phyloP scores from a whole-genome alignment of 64 coral and sea anemone genomes.

The Astreopora myriophthalma region DNA sequence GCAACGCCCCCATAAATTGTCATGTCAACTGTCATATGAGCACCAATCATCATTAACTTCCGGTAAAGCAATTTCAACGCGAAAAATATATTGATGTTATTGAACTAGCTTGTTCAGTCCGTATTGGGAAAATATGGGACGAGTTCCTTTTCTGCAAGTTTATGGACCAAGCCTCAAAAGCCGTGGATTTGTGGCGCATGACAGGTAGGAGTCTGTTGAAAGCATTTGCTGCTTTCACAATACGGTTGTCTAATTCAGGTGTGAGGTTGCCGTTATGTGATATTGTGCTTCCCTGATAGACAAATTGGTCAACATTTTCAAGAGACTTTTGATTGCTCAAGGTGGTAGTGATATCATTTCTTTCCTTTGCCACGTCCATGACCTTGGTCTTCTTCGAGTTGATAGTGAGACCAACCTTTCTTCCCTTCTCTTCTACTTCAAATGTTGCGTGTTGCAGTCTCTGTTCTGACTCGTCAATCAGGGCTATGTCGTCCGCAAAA shows the following conservation, averaged over 20 bases:
- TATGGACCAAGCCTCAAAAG: too few relatives aligned
- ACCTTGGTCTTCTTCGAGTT: conserved; percentile 50
- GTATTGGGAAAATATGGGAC: too few relatives aligned
- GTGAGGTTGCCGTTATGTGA: conserved; percentile 16
- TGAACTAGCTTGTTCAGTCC: too few relatives aligned
- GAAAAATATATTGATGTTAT: too few relatives aligned
- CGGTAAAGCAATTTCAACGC: too few relatives aligned
- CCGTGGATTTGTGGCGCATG: not conserved
- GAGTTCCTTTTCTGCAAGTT: too few relatives aligned
- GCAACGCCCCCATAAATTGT: too few relatives aligned
- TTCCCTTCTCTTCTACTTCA: conserved; percentile 37
- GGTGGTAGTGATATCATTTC: not conserved
- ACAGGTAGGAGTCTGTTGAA: conserved; percentile 31
- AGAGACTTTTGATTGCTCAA: not conserved
- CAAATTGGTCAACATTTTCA: conserved; percentile 24
- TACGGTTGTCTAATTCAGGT: not conserved
- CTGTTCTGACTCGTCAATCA: conserved; percentile 52
- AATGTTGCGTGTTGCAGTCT: conserved; percentile 43
- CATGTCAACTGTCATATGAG: too few relatives aligned
- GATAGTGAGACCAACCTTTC: conserved; percentile 25
- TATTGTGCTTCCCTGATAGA: conserved; percentile 23
- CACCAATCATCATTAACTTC: too few relatives aligned
- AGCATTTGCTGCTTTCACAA: conserved; percentile 52
- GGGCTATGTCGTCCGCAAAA: conserved; percentile 59
- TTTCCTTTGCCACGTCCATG: conserved; percentile 7